These are phyloP conservation scores for Lissocephala sabroskyi DNA, from an alignment of 2,888 invertebrate species.

Conservation along the genomic window DNA sequence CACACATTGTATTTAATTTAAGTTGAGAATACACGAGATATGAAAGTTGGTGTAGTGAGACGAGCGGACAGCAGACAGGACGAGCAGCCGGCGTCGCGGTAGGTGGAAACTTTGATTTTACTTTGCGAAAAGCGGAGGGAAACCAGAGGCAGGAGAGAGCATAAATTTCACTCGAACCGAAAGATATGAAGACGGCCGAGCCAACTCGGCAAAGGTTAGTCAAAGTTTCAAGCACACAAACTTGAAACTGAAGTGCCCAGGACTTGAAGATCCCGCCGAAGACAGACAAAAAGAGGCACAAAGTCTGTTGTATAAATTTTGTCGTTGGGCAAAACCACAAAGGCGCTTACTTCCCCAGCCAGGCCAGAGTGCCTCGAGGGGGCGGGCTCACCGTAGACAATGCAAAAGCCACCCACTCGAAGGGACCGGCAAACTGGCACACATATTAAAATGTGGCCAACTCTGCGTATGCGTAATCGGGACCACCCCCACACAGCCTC, in stretches of 20 bases:
- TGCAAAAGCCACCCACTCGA: neutral
- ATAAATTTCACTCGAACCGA: constrained; percentile 30
- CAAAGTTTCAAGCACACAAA: constrained; percentile 3
- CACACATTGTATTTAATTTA: constrained; percentile 64
- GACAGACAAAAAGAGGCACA: neutral
- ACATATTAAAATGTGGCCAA: constrained; percentile 64
- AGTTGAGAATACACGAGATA: constrained; percentile 48
- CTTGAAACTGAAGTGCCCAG: constrained; percentile 27
- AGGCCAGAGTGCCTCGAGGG: neutral
- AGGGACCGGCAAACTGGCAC: constrained; percentile 29
- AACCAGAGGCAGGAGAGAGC: constrained; percentile 18
- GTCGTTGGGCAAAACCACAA: constrained; percentile 37
- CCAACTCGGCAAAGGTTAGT: too few species aligned
- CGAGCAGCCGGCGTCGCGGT: constrained; percentile 28
- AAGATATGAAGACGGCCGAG: too few species aligned
- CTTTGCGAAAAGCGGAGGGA: constrained; percentile 29
- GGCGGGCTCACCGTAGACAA: constrained; percentile 14
- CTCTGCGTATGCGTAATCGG: constrained; percentile 24
- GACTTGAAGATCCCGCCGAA: constrained; percentile 23
- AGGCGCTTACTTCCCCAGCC: constrained; percentile 27
- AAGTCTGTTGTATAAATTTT: constrained; percentile 25
- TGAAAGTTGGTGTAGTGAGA: neutral
- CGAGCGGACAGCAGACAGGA: constrained; percentile 3
- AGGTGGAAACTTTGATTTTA: constrained; percentile 55
- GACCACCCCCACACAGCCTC: constrained; percentile 4